These are phyloP conservation scores for Phylloscopus trochiloides DNA, from an alignment of 2,113 vertebrate genomes.

Conservation along the genomic window DNA sequence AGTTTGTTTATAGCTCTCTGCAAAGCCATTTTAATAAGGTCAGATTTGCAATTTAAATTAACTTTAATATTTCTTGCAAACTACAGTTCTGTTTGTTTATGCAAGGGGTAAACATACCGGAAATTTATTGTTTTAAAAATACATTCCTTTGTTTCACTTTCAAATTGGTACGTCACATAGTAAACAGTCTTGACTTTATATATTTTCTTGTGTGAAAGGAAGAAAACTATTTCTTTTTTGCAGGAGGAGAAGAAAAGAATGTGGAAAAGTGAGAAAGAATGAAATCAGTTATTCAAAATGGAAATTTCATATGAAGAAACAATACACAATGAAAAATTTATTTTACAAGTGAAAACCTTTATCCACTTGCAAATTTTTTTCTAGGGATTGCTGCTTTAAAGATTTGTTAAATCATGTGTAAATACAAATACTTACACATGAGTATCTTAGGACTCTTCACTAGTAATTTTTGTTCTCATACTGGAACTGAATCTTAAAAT, in stretches of 20 bases:
- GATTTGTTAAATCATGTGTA: neutral
- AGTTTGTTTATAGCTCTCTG: conserved; percentile 79
- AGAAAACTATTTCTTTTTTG: neutral
- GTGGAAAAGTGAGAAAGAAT: neutral
- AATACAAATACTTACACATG: neutral
- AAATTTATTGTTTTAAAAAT: conserved; percentile 74
- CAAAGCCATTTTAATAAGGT: conserved; percentile 83
- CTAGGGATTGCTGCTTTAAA: neutral
- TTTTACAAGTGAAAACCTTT: conserved; percentile 13
- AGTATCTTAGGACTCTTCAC: neutral
- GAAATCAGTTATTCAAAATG: conserved; percentile 39
- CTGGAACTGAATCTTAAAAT: neutral
- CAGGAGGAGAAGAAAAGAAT: neutral
- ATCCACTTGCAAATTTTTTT: neutral
- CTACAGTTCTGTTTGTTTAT: conserved; percentile 69
- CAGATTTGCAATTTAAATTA: conserved; percentile 85
- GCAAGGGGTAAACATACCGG: conserved; percentile 37
- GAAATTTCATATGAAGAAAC: neutral
- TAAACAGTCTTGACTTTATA: conserved; percentile 54
- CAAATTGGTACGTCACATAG: conserved; percentile 62
- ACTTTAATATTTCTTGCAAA: conserved; percentile 79
- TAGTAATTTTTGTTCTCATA: neutral
- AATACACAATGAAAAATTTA: neutral
- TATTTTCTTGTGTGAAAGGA: conserved; percentile 18
- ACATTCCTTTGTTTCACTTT: conserved; percentile 69